A percentile compares a stretch with the other conserved stretches of the same genome.
Evolutionary conservation across 2,888 invertebrate species (phyloP).

Genomic region (Monoplex corrugatus): DNA sequence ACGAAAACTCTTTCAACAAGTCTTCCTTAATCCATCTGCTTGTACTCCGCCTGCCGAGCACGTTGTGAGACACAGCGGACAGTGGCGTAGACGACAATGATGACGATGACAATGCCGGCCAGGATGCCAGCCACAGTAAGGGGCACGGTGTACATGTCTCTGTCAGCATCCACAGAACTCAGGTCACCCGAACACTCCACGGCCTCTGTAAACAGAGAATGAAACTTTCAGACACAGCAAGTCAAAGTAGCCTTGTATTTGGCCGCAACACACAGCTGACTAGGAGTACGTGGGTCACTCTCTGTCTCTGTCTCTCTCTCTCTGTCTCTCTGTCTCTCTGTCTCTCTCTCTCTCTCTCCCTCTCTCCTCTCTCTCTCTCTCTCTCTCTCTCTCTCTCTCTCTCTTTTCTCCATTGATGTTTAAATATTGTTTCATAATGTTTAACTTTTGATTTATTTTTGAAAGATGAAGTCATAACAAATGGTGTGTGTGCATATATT

Average conservation of each 20-base stretch:
- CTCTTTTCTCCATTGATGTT: too few species aligned
- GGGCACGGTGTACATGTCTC: constrained; percentile 45
- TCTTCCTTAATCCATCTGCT: constrained; percentile 30
- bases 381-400: too few species aligned
- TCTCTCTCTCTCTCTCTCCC: too few species aligned
- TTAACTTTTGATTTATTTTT: too few species aligned
- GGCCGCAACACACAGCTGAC: too few species aligned
- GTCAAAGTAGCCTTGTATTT: background rate
- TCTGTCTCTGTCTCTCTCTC: background rate
- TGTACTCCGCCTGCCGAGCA: constrained; percentile 38
- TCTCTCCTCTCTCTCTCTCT: too few species aligned
- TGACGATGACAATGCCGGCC: constrained; percentile 47
- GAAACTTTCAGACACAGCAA: background rate
- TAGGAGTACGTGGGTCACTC: background rate
- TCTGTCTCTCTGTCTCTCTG: background rate
- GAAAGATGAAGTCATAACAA: too few species aligned
- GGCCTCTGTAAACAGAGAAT: background rate
- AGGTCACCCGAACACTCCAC: constrained; percentile 47
- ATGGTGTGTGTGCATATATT: too few species aligned
- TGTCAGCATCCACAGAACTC: constrained; percentile 1
- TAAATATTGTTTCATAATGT: too few species aligned
- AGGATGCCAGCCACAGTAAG: constrained; percentile 52
- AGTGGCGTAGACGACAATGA: constrained; percentile 53
- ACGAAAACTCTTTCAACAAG: background rate
- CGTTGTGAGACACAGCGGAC: constrained; percentile 42